These are phyloP conservation scores for Chrysogorgia sp. DNA, from an alignment of 92 coral and sea anemone genomes.

Conservation along the genomic window DNA sequence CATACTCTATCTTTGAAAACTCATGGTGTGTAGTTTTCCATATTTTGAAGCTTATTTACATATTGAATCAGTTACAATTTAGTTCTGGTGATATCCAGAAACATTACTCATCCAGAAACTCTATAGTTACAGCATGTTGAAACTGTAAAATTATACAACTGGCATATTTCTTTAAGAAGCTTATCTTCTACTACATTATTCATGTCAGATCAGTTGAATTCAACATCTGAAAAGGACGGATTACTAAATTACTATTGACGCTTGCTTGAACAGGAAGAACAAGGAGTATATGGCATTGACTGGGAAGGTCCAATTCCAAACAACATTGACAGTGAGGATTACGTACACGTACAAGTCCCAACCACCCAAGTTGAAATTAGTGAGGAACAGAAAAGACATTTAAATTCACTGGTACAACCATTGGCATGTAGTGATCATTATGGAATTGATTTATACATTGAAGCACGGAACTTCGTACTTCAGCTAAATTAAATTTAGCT, in stretches of 20 bases:
- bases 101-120: too few species aligned
- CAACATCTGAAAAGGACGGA: neutral
- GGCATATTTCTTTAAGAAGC: neutral
- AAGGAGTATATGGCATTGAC: constrained; percentile 53
- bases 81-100: too few species aligned
- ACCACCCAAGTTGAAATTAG: constrained; percentile 27
- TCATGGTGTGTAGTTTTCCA: too few species aligned
- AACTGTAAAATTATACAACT: too few species aligned
- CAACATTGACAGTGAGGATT: constrained; percentile 17
- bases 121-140: too few species aligned
- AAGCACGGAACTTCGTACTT: constrained; percentile 37
- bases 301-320: constrained; percentile 60
- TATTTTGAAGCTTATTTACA: too few species aligned
- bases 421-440: constrained; percentile 40
- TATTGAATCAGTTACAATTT: too few species aligned
- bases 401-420: constrained; percentile 35
- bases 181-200: neutral
- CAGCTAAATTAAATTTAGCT: constrained; percentile 17
- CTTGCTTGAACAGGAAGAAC: constrained; percentile 50
- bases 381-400: constrained; percentile 34
- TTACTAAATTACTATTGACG: neutral
- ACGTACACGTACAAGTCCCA: constrained; percentile 45
- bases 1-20: too few species aligned
- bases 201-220: neutral
- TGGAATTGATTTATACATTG: constrained; percentile 54